A percentile compares a stretch with the other conserved stretches of the same genome.
These are phyloP conservation scores for Zalophus californianus DNA, from an alignment of 2,797 vertebrate species.

Conservation along the genomic window DNA sequence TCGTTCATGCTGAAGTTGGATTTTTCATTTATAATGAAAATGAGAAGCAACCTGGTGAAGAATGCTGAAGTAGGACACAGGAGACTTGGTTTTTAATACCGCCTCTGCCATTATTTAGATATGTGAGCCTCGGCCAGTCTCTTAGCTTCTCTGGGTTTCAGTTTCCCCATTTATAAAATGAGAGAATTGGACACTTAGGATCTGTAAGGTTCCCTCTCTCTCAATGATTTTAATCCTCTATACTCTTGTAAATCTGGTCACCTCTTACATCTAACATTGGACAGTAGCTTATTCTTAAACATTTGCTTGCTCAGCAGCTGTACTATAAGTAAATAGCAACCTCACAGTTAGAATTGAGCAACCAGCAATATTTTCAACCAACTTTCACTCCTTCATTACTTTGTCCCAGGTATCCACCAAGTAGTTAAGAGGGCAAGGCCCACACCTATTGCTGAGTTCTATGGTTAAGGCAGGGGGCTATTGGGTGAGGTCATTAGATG, in stretches of 20 bases:
- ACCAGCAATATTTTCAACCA: neutral
- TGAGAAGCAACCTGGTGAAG: conserved; percentile 34
- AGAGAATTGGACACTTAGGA: conserved; percentile 43
- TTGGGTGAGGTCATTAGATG: conserved; percentile 35
- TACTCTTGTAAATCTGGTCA: conserved; percentile 52
- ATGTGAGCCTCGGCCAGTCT: neutral
- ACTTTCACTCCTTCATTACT: neutral
- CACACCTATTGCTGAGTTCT: neutral
- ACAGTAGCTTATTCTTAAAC: conserved; percentile 25
- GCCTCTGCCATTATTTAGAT: conserved; percentile 12
- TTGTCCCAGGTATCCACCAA: neutral
- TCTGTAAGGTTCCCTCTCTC: conserved; percentile 23
- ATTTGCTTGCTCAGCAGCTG: neutral
- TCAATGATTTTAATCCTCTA: conserved; percentile 32
- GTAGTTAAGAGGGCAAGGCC: conserved; percentile 16
- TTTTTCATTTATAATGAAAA: conserved; percentile 63
- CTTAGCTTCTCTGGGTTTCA: conserved; percentile 44
- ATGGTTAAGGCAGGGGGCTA: conserved; percentile 4
- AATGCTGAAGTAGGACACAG: conserved; percentile 63
- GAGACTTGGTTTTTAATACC: conserved; percentile 22
- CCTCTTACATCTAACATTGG: neutral
- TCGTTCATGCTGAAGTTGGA: neutral
- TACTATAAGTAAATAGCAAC: neutral
- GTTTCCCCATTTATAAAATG: conserved; percentile 64
- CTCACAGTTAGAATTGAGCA: conserved; percentile 27